Conservation (phyloP, 2,888 invertebrate genomes). For the Resseliella maxima region DNA sequence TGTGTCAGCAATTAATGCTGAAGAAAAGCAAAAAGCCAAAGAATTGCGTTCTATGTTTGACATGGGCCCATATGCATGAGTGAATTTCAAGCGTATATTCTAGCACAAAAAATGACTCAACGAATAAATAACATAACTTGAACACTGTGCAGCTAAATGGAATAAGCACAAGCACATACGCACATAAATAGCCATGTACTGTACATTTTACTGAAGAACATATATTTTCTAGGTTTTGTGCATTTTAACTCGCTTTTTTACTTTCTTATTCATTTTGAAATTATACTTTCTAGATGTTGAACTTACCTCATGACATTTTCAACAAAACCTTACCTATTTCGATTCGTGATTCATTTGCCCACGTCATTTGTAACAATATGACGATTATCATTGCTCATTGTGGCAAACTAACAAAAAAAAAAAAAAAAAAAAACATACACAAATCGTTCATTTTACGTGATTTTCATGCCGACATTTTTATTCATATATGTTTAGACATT, state of each 20-base stretch:
- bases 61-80: too few species aligned
- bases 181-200: too few species aligned
- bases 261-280: neutral
- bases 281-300: neutral
- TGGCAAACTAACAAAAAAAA: neutral
- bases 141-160: too few species aligned
- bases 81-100: too few species aligned
- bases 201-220: too few species aligned
- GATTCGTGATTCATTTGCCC: conserved; percentile 21
- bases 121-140: too few species aligned
- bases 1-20: conserved; percentile 84
- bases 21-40: conserved; percentile 90
- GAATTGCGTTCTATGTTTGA: conserved; percentile 90
- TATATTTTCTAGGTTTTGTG: neutral
- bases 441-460: neutral
- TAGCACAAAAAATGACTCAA: too few species aligned
- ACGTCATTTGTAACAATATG: neutral
- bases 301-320: conserved; percentile 42
- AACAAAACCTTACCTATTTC: neutral
- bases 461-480: conserved; percentile 44
- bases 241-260: neutral
- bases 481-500: conserved; percentile 49
- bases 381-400: too few species aligned
- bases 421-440: neutral
- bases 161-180: too few species aligned